Evolutionary conservation across 2,113 vertebrate species (phyloP), one percentile per base, ranked within the genome.

Genomic region (Noturus placidus): DNA sequence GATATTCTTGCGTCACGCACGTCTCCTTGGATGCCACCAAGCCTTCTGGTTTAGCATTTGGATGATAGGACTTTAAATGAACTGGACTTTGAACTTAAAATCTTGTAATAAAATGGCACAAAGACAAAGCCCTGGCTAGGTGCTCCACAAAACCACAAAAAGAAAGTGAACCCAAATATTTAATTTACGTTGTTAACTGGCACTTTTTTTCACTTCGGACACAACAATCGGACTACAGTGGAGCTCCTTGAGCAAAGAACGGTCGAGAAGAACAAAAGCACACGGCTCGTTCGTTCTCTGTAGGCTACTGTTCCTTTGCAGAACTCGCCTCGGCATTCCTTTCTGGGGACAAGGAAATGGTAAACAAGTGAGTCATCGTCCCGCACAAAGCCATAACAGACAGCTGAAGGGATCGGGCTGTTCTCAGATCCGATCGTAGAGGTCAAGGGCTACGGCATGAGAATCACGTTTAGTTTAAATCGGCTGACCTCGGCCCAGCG

Each of bases 301-400:
- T 42, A 83, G 59, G 87, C 87, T 84, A 78, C 82, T 42, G 72
- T 65, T 84, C 74, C 87, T 84, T 78, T 82, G 69, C 38, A 57
- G 69, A 83, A 79, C 87, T 77, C 35, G 82, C 59, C 82, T 69
- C 50, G n/a, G 74, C 87, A 84, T 88, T 88, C 87, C 82, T 69
- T 82, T 79, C 82, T 79, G 83, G 59, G 72, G 72, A 88, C 82
- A 42, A 79, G 59, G 82, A 88, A 88, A 84, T 79, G 82, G 87
- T 88, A 84, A 84, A 88, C 82, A 84, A 79, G 82, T 79, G 87
- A 84, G 87, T 84, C 81, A 83, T 69, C 82, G 67, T 78, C 82
- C 46, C 72, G 63, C 81, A 88, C 87, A 84, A 83, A 87, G 69
- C 86, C 57, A 83, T 83, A 77, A 82, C 61, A 76, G 87, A 78